Evolutionary conservation across 2,888 invertebrate genomes (phyloP).

Genomic region (Baronia brevicornis): DNA sequence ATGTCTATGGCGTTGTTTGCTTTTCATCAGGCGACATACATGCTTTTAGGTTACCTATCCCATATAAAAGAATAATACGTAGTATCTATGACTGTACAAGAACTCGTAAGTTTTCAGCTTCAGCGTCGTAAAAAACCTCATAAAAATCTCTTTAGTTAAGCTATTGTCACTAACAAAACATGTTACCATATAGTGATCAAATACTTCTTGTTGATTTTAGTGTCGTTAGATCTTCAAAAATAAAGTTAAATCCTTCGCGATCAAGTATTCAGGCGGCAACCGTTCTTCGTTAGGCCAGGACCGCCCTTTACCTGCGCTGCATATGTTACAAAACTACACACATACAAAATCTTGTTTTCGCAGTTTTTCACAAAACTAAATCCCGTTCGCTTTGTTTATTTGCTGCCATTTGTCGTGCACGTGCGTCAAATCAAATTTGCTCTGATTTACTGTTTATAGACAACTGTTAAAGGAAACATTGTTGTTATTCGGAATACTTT

Average conservation of each 20-base stretch:
- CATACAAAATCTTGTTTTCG: conserved; percentile 26
- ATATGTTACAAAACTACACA: conserved; percentile 51
- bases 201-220: conserved; percentile 6
- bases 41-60: too few relatives aligned
- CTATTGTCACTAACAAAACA: too few relatives aligned
- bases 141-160: conserved; percentile 22
- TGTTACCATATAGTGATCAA: too few relatives aligned
- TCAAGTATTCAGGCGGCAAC: conserved; percentile 62
- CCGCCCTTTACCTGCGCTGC: conserved; percentile 65
- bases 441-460: conserved; percentile 49
- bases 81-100: too few relatives aligned
- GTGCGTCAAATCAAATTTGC: conserved; percentile 63
- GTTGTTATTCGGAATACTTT: too few relatives aligned
- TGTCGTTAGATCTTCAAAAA: conserved; percentile 31
- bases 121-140: too few relatives aligned
- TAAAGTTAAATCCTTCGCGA: conserved; percentile 44
- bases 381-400: conserved; percentile 58
- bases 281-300: conserved; percentile 60
- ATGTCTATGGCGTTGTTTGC: too few relatives aligned
- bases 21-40: too few relatives aligned
- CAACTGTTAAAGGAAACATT: conserved; percentile 41
- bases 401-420: conserved; percentile 58
- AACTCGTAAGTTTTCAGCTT: too few relatives aligned
- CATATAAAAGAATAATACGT: too few relatives aligned
- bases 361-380: conserved; percentile 55